Base-by-base conservation (phyloP, 2,888 invertebrate species). In the Drosophila fulvimacula region DNA sequence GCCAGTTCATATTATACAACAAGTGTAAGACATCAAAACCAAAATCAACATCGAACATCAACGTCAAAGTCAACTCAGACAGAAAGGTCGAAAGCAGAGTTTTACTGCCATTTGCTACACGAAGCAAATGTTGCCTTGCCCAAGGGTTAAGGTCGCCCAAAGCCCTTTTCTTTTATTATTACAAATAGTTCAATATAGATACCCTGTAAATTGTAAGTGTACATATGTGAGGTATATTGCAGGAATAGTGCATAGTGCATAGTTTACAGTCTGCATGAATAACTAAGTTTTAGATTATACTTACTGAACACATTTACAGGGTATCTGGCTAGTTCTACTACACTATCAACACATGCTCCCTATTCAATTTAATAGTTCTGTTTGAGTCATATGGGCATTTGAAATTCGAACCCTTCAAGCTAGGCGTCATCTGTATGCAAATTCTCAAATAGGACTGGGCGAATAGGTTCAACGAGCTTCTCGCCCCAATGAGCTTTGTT, bases 341-440 rank as follows among this genome's bases (percentile, higher is more conserved):
- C 39, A 5, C 36, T 19, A n/a, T 6, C n/a, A 5, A 3, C 17
- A 17, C 19, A 19, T 44, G 7, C 30, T 41, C 2, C 13, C 3
- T 48, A n/a, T 57, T 63, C 53, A 53, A 55, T 68, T 68, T 73
- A 36, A 73, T 69, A 78, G 74, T 74, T 62, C 65, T 17, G 52
- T 17, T 44, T 66, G 52, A 44, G 51, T 52, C 41, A 57, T 60
- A 60, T 58, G 73, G 19, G 21, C 81, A 57, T 64, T 56, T 34
- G 38, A 61, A 69, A 64, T 53, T 55, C 15, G 44, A 66, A 69
- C 49, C 64, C 69, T 58, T 49, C 19, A 24, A 59, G 42, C 32
- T 57, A 60, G 62, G 71, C 76, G 76, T 60, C 76, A 76, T 66
- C 59, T 76, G 81, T 60, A 78, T 78, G 81, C 66, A 78, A 78